phyloP scores from a whole-genome alignment of 2,888 invertebrate genomes.

The Neoascia interrupta region DNA sequence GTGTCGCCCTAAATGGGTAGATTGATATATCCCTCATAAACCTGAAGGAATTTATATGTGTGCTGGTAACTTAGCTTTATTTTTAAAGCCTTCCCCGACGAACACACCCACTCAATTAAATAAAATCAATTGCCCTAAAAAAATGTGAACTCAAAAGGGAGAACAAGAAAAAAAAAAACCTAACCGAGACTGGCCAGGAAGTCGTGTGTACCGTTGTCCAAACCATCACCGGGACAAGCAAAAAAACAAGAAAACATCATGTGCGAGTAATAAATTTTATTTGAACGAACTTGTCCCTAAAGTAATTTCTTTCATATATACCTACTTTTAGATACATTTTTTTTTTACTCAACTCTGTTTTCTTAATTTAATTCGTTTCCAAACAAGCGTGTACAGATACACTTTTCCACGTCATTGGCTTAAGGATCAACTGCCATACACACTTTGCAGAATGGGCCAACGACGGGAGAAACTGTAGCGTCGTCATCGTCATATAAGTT shows the following conservation, averaged over 20 bases:
- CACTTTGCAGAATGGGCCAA: not conserved
- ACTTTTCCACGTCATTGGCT: conserved; percentile 62
- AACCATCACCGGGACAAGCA: too few species aligned
- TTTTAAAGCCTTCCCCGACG: too few species aligned
- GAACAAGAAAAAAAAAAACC: too few species aligned
- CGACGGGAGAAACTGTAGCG: conserved; percentile 3
- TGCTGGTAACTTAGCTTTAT: too few species aligned
- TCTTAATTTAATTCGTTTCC: conserved; percentile 62
- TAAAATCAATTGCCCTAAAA: too few species aligned
- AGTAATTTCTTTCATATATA: conserved; percentile 53
- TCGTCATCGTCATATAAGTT: conserved; percentile 7
- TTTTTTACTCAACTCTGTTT: conserved; percentile 56
- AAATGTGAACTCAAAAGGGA: too few species aligned
- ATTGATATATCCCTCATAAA: too few species aligned
- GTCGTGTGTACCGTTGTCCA: too few species aligned
- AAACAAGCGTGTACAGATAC: conserved; percentile 57
- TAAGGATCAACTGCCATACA: conserved; percentile 37
- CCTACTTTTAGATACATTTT: conserved; percentile 57
- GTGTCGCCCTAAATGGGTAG: too few species aligned
- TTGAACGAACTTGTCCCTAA: conserved; percentile 57
- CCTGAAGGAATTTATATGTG: too few species aligned
- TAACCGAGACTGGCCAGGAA: too few species aligned
- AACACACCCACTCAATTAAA: too few species aligned
- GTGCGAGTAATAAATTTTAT: conserved; percentile 62
- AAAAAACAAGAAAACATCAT: conserved; percentile 36